Evolutionary conservation across 2,797 vertebrate genomes (phyloP).

Genomic region (Syngnathus rostellatus): DNA sequence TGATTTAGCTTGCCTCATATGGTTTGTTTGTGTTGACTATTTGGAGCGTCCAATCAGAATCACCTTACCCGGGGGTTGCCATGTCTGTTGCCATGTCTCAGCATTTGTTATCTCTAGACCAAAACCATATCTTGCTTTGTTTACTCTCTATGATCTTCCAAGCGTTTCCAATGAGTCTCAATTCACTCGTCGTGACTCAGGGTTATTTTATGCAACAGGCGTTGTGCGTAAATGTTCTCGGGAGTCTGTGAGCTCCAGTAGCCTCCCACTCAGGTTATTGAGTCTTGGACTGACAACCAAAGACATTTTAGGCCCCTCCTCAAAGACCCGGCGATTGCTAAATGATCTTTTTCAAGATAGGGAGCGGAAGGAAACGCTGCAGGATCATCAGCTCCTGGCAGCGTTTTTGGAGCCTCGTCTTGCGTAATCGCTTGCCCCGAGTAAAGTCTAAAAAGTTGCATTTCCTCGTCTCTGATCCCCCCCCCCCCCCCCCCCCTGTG

Average conservation of each 20-base stretch:
- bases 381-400: slow-evolving; percentile 36
- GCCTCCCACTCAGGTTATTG: slow-evolving; percentile 32
- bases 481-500: slow-evolving; percentile 25
- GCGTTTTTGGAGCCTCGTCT: slow-evolving; percentile 37
- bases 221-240: neutral
- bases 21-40: too few relatives aligned
- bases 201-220: slow-evolving; percentile 8
- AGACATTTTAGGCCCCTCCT: slow-evolving; percentile 36
- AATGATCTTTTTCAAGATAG: slow-evolving; percentile 30
- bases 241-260: slow-evolving; percentile 27
- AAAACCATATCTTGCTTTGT: neutral
- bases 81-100: neutral
- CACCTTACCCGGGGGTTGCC: too few relatives aligned
- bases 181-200: neutral
- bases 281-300: slow-evolving; percentile 38
- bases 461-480: slow-evolving; percentile 27
- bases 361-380: slow-evolving; percentile 25
- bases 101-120: neutral
- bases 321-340: slow-evolving; percentile 19
- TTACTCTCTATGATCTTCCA: neutral
- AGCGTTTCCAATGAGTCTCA: neutral
- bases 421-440: slow-evolving; percentile 19
- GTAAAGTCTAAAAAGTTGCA: slow-evolving; percentile 17
- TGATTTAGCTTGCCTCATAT: too few relatives aligned
- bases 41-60: too few relatives aligned